phyloP scores from a whole-genome alignment of 2,888 invertebrate species.

The Lissonota sp. region DNA sequence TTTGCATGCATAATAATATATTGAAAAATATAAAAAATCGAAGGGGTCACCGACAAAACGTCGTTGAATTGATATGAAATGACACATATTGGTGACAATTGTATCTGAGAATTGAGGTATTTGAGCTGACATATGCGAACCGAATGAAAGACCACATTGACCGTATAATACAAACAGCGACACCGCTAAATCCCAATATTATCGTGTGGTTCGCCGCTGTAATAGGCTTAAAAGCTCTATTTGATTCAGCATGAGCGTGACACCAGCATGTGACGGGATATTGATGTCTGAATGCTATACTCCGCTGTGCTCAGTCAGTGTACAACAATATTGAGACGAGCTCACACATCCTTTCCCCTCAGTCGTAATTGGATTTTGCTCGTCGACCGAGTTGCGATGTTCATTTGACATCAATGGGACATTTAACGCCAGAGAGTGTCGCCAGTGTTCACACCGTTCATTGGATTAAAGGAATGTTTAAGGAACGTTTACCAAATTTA shows the following conservation, averaged over 20 bases:
- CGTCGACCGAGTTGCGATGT: conserved; percentile 76
- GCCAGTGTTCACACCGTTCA: conserved; percentile 64
- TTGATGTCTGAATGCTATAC: conserved; percentile 44
- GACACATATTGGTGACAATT: conserved; percentile 64
- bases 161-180: conserved; percentile 70
- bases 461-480: conserved; percentile 78
- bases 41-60: too few species aligned
- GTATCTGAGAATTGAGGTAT: conserved; percentile 52
- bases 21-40: too few species aligned
- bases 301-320: conserved; percentile 58
- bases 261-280: conserved; percentile 55
- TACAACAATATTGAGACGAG: conserved; percentile 69
- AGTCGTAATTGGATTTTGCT: conserved; percentile 80
- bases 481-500: conserved; percentile 65
- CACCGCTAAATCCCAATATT: conserved; percentile 76
- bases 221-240: conserved; percentile 79
- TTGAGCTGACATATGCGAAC: conserved; percentile 72
- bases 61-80: too few species aligned
- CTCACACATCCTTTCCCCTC: conserved; percentile 60
- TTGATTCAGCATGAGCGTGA: conserved; percentile 61
- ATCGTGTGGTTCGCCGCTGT: conserved; percentile 74
- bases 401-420: conserved; percentile 82
- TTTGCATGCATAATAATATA: too few species aligned
- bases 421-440: conserved; percentile 72
- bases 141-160: conserved; percentile 43